Base-by-base conservation (phyloP, 2,797 vertebrate genomes). In the Alauda arvensis region DNA sequence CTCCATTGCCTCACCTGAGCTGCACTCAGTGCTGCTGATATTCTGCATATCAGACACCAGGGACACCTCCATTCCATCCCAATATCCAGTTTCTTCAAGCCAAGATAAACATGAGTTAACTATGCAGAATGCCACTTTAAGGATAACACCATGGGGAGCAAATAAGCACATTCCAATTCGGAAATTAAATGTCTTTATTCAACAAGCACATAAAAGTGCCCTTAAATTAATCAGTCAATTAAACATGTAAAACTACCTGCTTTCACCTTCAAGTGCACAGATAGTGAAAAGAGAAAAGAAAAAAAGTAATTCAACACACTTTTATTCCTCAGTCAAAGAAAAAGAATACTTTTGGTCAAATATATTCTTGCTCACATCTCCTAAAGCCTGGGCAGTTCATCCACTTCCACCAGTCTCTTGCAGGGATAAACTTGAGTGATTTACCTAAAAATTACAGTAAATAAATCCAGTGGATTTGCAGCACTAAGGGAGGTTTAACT, bases 121-220 rank as follows among this genome's bases (percentile, higher is more conserved):
- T 12, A 3, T 10, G 6, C 28, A 6, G 29, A 57, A 25, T n/a
- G 24, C 17, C 62, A 12, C 43, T 42, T 33, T 14, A 57, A 56
- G 17, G 52, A 14, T 46, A 72, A 57, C 39, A 29, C 10, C 3
- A 3, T 14, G 16, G 37, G 8, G 42, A 80, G 72, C 25, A 77
- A 69, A 45, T n/a, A 46, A 81, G 24, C 42, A 51, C 1, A 0
- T 57, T 77, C 15, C 46, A 65, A 11, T 79, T 55, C 2, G 10
- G 45, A 81, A 85, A 89, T 80, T 29, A 71, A 65, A 48, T 14
- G 24, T 57, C 34, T 89, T 90, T 91, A 85, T 91, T 91, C 43
- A 80, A 52, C 15, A 60, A 79, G 40, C 28, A 40, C 0, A 0
- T 67, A 33, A 72, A 46, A 62, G 14, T 53, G 31, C 13, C 18